Evolutionary conservation across 1,140 invertebrate species (phyloP), one percentile per base, ranked within the genome.

Genomic region (Gryon sp.): DNA sequence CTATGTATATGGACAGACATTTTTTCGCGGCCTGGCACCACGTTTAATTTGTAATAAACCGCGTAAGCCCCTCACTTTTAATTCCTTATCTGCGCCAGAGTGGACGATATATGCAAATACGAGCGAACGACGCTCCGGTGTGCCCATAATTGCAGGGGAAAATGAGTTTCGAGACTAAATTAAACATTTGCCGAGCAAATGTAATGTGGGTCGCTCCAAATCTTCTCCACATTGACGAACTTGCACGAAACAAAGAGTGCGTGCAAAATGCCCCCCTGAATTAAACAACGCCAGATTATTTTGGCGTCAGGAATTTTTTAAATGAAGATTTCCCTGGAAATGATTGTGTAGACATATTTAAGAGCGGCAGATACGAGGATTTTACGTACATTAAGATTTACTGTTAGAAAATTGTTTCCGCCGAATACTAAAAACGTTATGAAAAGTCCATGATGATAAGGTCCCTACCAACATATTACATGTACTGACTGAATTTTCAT

Each of bases 31-130:
- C 57, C 62, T 59, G 48, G 63, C 48, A 80, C 80, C 65, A 63
- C 79, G 76, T 75, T 85, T 84, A 84, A 86, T 84, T 85, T 76
- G 80, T 81, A 83, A 84, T 85, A 84, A 86, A 85, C 79, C 70
- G 65, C 43, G 55, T 60, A 78, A 77, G 70, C 76, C 68, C 62
- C 63, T 65, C 68, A 75, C 66, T 82, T 82, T 82, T 82, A 82
- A 83, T 80, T 81, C 74, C 80, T 82, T 76, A 82, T 78, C 82
- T 78, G 30, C 40, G 38, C 32, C 38, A 8, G 59, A 15, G 60
- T 36, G 69, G 45, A 69, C 76, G 76, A 78, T 78, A 78, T 74
- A 72, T 72, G 69, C 70, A 66, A 78, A 78, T 73, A 78, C 52
- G 63, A 70, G 70, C 34, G 57, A 70, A 76, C 74, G 66, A 76